Conservation (phyloP, 2,888 invertebrate species). For the Dryobota labecula region DNA sequence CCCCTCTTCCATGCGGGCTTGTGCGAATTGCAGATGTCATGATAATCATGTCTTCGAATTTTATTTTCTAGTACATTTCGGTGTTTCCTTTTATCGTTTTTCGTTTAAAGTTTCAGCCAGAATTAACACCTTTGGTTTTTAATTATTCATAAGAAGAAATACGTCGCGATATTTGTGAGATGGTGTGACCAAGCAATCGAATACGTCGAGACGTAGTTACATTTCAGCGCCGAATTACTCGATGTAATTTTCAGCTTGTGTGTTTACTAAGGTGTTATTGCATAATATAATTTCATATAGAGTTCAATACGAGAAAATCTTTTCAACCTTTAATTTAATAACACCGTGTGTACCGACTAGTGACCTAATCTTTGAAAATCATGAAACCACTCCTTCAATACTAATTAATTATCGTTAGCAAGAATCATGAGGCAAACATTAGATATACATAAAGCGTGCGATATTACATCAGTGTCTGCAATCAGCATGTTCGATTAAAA, state of each 20-base stretch:
- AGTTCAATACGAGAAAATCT: not conserved
- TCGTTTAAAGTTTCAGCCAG: not conserved
- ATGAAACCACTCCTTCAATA: not conserved
- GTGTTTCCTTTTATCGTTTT: not conserved
- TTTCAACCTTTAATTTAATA: not conserved
- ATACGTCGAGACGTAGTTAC: not conserved
- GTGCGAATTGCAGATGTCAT: not conserved
- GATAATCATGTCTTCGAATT: not conserved
- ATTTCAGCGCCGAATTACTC: not conserved
- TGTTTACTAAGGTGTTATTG: not conserved
- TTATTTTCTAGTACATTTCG: not conserved
- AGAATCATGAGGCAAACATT: not conserved
- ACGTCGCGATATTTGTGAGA: not conserved
- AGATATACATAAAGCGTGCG: not conserved
- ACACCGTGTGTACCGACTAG: not conserved
- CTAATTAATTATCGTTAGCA: slow-evolving; percentile 13
- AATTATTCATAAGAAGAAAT: not conserved
- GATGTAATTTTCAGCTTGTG: not conserved
- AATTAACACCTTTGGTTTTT: not conserved
- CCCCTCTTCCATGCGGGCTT: too few relatives aligned
- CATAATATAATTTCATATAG: not conserved
- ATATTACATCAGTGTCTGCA: slow-evolving; percentile 7
- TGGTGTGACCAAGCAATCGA: not conserved
- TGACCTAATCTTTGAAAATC: not conserved
- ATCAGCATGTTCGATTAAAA: slow-evolving; percentile 11